Conservation (phyloP, 2,888 invertebrate species). For the Apeira syringaria region DNA sequence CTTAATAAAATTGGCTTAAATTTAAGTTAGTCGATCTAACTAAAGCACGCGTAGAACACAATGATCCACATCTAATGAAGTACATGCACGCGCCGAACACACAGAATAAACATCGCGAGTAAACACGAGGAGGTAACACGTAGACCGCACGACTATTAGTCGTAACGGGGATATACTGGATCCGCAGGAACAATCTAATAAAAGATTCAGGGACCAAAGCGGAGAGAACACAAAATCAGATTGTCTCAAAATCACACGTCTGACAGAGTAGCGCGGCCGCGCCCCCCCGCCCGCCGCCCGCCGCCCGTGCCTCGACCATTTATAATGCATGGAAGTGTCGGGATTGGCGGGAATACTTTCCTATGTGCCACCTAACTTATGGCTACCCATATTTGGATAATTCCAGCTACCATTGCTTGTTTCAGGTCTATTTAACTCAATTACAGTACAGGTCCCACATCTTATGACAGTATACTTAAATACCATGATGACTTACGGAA, state of each 20-base stretch:
- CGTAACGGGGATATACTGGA: slow-evolving; percentile 51
- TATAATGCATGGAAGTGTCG: slow-evolving; percentile 69
- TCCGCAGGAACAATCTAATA: slow-evolving; percentile 65
- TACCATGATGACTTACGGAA: too few species aligned
- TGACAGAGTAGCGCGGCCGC: slow-evolving; percentile 65
- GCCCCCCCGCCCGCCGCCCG: too few species aligned
- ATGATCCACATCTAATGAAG: slow-evolving; percentile 31
- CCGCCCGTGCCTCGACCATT: slow-evolving; percentile 64
- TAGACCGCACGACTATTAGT: slow-evolving; percentile 68
- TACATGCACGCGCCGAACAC: slow-evolving; percentile 34
- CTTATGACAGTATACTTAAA: too few species aligned
- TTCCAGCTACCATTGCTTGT: slow-evolving; percentile 36
- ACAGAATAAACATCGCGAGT: slow-evolving; percentile 36
- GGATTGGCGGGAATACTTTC: slow-evolving; percentile 55
- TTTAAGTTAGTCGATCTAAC: slow-evolving; percentile 4
- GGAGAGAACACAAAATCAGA: slow-evolving; percentile 79
- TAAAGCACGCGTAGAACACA: too few species aligned
- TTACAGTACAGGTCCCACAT: too few species aligned
- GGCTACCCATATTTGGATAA: slow-evolving; percentile 53
- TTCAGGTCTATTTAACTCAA: too few species aligned
- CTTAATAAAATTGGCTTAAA: too few species aligned
- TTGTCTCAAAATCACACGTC: slow-evolving; percentile 82
- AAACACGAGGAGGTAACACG: slow-evolving; percentile 46
- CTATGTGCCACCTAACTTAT: slow-evolving; percentile 49
- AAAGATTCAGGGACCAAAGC: slow-evolving; percentile 78